Percentiles rank a stretch among this genome's conserved stretches.
These are phyloP conservation scores for Passer domesticus DNA, from an alignment of 2,113 vertebrate species.

Conservation along the genomic window DNA sequence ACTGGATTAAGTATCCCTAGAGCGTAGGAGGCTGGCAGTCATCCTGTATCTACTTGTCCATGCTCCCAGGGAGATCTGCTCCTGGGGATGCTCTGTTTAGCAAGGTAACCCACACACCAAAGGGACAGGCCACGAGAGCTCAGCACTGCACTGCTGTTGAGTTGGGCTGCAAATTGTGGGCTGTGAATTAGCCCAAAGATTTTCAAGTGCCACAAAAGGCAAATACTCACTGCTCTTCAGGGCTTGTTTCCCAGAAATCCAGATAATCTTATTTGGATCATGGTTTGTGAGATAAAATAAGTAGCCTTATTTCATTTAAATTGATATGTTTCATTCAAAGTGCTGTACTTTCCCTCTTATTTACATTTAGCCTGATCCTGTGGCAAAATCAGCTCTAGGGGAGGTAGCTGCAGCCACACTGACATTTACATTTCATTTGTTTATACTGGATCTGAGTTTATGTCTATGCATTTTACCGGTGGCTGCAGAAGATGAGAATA, in stretches of 20 bases:
- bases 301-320: constrained; percentile 16
- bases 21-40: constrained; percentile 7
- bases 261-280: constrained; percentile 12
- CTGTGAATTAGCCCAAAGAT: constrained; percentile 14
- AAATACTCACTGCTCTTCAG: neutral
- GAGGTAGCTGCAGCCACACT: constrained; percentile 1
- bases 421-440: constrained; percentile 51
- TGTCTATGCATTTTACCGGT: neutral
- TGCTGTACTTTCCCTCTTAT: neutral
- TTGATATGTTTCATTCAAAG: neutral
- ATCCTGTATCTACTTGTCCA: neutral
- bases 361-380: constrained; percentile 17
- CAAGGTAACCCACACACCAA: neutral
- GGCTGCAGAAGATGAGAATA: constrained; percentile 12
- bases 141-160: constrained; percentile 20
- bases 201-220: constrained; percentile 35
- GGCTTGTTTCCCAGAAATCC: neutral
- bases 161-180: constrained; percentile 9
- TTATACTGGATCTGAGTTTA: constrained; percentile 32
- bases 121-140: neutral
- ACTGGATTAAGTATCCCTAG: constrained; percentile 11
- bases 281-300: constrained; percentile 32
- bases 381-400: constrained; percentile 15
- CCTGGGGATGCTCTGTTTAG: constrained; percentile 28
- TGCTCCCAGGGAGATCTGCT: neutral